Evolutionary conservation across 2,113 vertebrate species (phyloP), one percentile per base, ranked within the genome.

Genomic region (Ranitomeya imitator): DNA sequence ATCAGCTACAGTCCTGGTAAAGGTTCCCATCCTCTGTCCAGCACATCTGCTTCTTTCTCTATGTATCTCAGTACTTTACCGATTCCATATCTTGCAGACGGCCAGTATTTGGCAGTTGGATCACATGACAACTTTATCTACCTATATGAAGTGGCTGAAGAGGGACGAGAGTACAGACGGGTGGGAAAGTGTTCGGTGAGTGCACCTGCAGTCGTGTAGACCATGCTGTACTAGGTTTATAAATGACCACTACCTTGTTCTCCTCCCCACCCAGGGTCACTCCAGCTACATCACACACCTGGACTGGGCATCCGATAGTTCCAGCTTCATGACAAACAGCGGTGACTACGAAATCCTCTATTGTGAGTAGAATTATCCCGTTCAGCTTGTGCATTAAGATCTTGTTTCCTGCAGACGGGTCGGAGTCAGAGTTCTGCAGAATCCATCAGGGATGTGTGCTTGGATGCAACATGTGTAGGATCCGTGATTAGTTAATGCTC

Each of bases 101-200:
- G 96, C 6, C 94, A 93, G 80, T 94, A 95, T 90, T 92, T 97
- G 90, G 96, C 96, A 0, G 92, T 97, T 3, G 94, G 93, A 14
- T 98, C 97, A 88, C 96, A 98, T 71, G 97, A 98, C 92, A 98
- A 98, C 94, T 96, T 97, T 93, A 95, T 97, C 93, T 98, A 98
- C 94, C 94, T 98, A 92, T 97, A 98, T 76, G 82, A 65, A 67
- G 96, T 96, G 85, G 94, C 93, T 0, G 96, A 97, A 79, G 93
- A 91, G 1, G 96, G 96, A 71, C 92, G 93, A n/a, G 96, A 96
- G 88, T 96, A 96, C 91, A 94, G 91, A 86, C 95, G 96, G 0
- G 91, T 93, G 26, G 95, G 96, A 78, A 96, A 95, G 92, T 97
- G 96, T 91, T 94, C 93, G 31, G 96, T 96, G 67, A 89, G 91